A percentile compares a stretch with the other conserved stretches of the same genome.
phyloP scores from a whole-genome alignment of 2,797 vertebrate genomes.

The Chloroceryle amazona region DNA sequence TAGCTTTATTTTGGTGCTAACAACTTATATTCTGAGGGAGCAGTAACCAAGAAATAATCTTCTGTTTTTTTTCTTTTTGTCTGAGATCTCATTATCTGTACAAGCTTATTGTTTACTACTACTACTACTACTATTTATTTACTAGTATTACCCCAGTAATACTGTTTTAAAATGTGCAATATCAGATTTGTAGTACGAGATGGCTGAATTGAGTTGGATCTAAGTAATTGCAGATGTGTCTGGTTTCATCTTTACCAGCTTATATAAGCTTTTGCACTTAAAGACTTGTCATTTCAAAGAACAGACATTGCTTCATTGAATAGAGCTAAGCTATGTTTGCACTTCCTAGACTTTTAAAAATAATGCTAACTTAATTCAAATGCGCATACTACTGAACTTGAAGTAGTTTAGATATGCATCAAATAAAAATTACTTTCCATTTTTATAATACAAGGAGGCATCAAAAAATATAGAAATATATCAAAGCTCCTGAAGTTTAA shows the following conservation, averaged over 20 bases:
- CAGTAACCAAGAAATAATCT: not conserved
- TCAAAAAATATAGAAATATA: not conserved
- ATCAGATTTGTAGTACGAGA: not conserved
- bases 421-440: slow-evolving; percentile 5
- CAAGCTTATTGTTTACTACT: not conserved
- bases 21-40: not conserved
- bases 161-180: not conserved
- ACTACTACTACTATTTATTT: no score
- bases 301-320: slow-evolving; percentile 22
- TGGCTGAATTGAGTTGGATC: slow-evolving; percentile 30
- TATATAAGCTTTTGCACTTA: slow-evolving; percentile 56
- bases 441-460: not conserved
- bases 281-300: slow-evolving; percentile 58
- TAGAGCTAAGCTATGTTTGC: slow-evolving; percentile 8
- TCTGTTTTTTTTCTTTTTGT: not conserved
- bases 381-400: not conserved
- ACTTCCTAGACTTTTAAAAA: slow-evolving; percentile 49
- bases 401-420: slow-evolving; percentile 5
- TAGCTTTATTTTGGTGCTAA: not conserved
- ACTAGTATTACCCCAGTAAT: not conserved
- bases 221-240: slow-evolving; percentile 9
- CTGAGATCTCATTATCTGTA: not conserved
- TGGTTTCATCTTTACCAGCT: slow-evolving; percentile 62
- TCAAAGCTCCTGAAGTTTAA: slow-evolving; percentile 9
- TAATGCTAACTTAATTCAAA: slow-evolving; percentile 53